A percentile compares a stretch with the other conserved stretches of the same genome.
Conservation (phyloP, 2,113 vertebrate species). For the Bothrops jararaca region DNA sequence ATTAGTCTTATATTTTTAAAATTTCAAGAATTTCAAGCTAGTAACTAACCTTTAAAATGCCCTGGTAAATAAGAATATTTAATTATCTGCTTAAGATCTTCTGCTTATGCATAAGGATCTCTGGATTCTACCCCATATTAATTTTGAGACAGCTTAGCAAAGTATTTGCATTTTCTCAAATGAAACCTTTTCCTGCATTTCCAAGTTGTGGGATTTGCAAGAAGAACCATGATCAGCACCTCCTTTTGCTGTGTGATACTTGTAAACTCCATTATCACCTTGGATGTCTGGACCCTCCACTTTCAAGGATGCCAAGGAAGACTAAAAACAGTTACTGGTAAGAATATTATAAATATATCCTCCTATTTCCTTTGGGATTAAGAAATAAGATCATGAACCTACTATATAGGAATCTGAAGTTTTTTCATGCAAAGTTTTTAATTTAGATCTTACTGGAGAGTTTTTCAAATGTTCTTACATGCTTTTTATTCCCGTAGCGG, state of each 20-base stretch:
- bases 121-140: constrained; percentile 7
- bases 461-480: neutral
- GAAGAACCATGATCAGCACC: constrained; percentile 97
- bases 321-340: constrained; percentile 99
- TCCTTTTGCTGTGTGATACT: constrained; percentile 93
- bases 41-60: neutral
- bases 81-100: neutral
- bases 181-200: constrained; percentile 55
- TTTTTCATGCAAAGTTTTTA: neutral
- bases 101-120: neutral
- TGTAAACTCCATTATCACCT: constrained; percentile 98
- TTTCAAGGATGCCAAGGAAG: constrained; percentile 97
- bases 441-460: neutral
- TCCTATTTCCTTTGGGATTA: constrained; percentile 6
- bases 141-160: neutral
- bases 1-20: neutral
- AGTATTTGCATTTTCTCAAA: constrained; percentile 21
- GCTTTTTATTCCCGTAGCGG: neutral
- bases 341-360: constrained; percentile 51
- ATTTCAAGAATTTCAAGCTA: neutral
- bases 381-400: neutral
- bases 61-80: neutral
- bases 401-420: neutral
- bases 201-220: constrained; percentile 96
- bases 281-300: constrained; percentile 94